Percentiles rank a stretch among this genome's conserved stretches.
phyloP scores from a whole-genome alignment of 2,888 invertebrate genomes.

The Agriopis marginaria region DNA sequence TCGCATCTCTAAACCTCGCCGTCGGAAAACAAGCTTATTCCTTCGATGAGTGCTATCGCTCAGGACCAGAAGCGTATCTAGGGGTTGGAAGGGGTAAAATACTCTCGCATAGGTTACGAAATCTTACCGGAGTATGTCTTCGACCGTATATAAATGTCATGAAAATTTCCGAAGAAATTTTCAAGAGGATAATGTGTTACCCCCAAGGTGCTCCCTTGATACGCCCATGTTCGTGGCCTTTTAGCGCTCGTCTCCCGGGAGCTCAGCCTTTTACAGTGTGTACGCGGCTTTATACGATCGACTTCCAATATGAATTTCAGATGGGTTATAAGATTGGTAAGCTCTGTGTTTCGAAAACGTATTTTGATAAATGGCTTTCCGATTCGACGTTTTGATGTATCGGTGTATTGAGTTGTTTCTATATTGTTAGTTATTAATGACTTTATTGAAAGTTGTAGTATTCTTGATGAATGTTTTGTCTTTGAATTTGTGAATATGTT shows the following conservation, averaged over 20 bases:
- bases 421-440: conserved; percentile 16
- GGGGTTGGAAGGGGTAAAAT: background rate
- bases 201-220: background rate
- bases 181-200: background rate
- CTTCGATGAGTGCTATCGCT: conserved; percentile 77
- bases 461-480: background rate
- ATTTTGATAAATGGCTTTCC: conserved; percentile 73
- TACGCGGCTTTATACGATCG: conserved; percentile 79
- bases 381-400: conserved; percentile 58
- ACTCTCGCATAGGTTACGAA: background rate
- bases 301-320: conserved; percentile 84
- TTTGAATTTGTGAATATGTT: background rate
- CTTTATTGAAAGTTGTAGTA: conserved; percentile 13
- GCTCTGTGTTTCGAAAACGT: conserved; percentile 71
- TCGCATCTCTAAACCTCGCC: conserved; percentile 81
- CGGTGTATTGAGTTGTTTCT: conserved; percentile 45
- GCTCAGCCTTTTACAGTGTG: conserved; percentile 81
- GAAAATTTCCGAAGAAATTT: background rate
- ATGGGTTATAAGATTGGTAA: conserved; percentile 79
- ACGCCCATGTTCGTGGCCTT: conserved; percentile 67
- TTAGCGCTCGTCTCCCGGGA: conserved; percentile 76
- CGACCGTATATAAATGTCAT: background rate
- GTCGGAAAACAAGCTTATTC: conserved; percentile 86
- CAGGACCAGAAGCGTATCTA: conserved; percentile 12
- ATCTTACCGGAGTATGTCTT: background rate